Conservation (phyloP, 2,888 invertebrate species). For the Megastigmus dorsalis region DNA sequence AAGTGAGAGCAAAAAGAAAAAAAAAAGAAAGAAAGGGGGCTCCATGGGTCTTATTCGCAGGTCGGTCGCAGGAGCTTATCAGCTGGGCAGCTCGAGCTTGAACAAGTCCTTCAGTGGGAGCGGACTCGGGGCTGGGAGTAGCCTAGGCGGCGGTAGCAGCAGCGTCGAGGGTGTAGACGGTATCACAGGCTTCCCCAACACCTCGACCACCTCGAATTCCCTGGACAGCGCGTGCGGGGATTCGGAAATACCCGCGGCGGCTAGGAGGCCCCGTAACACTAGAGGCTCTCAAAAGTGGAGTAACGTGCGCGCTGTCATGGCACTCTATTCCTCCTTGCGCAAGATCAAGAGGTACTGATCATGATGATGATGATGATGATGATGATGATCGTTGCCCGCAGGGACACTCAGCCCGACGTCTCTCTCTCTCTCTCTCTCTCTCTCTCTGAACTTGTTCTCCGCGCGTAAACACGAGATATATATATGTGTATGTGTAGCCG, state of each 20-base stretch:
- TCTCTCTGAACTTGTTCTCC: no score
- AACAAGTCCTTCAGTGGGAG: conserved; percentile 45
- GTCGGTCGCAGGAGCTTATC: conserved; percentile 54
- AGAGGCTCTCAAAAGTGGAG: conserved; percentile 84
- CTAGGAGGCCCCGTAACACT: conserved; percentile 67
- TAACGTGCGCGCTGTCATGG: conserved; percentile 91
- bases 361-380: no score
- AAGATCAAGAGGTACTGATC: conserved; percentile 92
- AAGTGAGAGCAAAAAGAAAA: conserved; percentile 51
- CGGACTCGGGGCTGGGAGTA: conserved; percentile 16
- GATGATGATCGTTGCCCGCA: no score
- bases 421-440: conserved; percentile 36
- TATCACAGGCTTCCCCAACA: conserved; percentile 34
- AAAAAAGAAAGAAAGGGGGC: conserved; percentile 41
- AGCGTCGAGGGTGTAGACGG: conserved; percentile 7
- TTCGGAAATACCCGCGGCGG: conserved; percentile 63
- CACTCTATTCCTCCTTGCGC: conserved; percentile 91
- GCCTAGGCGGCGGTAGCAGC: conserved; percentile 65
- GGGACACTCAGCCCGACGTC: neutral
- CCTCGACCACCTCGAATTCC: conserved; percentile 67
- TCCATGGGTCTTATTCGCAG: conserved; percentile 69
- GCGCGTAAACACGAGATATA: no score
- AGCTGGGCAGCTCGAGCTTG: conserved; percentile 13
- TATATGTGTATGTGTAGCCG: no score
- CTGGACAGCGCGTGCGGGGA: conserved; percentile 69